Conservation (phyloP, 2,888 invertebrate genomes). For the Amiota communis region DNA sequence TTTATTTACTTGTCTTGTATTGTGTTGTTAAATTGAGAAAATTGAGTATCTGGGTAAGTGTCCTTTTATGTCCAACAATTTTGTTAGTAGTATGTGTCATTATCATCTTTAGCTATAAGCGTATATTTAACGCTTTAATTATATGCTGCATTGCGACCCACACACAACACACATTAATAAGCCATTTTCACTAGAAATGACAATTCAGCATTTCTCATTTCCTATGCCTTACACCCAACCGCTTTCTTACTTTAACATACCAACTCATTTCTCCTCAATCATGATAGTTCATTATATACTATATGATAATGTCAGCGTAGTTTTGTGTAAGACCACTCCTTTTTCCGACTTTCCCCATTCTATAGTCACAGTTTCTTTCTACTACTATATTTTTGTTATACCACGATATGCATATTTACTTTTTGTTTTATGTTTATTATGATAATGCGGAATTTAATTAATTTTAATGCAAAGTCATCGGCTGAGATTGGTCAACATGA, state of each 20-base stretch:
- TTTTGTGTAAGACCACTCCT: not conserved
- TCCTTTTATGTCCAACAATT: not conserved
- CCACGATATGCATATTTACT: not conserved
- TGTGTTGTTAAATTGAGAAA: too few species aligned
- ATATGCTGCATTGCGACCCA: slow-evolving; percentile 11
- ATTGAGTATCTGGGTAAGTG: not conserved
- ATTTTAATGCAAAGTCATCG: slow-evolving; percentile 12
- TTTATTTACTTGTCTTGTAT: not conserved
- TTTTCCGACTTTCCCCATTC: not conserved
- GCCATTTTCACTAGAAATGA: not conserved
- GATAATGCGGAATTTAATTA: slow-evolving; percentile 21
- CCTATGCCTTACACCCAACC: not conserved
- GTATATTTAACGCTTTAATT: slow-evolving; percentile 20
- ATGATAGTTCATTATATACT: not conserved
- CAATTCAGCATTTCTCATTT: not conserved
- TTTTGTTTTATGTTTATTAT: slow-evolving; percentile 11
- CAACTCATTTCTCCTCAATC: not conserved
- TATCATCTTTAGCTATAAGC: not conserved
- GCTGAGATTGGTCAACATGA: too few species aligned
- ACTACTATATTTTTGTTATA: too few species aligned
- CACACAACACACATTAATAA: not conserved
- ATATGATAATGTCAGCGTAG: not conserved
- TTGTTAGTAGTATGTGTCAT: not conserved
- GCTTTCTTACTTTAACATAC: too few species aligned
- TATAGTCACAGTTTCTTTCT: not conserved